A percentile compares a stretch with the other conserved stretches of the same genome.
phyloP scores from a whole-genome alignment of 2,113 vertebrate species.

The Tragulus kanchil region DNA sequence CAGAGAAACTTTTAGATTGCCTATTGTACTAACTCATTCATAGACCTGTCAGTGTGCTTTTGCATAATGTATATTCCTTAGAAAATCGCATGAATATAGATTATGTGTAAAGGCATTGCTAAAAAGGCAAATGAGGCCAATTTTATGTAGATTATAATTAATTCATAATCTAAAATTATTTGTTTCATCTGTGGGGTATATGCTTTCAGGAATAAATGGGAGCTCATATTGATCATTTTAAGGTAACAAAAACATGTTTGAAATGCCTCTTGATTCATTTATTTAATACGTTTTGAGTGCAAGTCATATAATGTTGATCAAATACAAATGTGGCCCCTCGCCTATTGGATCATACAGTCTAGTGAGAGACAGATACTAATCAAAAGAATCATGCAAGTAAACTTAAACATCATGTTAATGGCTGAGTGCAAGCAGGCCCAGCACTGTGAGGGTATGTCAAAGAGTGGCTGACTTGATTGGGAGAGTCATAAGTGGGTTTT shows the following conservation, averaged over 20 bases:
- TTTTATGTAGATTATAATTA: not conserved
- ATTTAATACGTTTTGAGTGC: not conserved
- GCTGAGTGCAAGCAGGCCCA: not conserved
- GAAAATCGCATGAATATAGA: not conserved
- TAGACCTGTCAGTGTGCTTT: not conserved
- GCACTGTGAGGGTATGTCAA: not conserved
- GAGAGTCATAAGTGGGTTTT: not conserved
- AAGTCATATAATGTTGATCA: not conserved
- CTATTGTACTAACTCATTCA: slow-evolving; percentile 28
- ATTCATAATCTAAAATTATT: slow-evolving; percentile 27
- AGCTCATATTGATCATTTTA: slow-evolving; percentile 20
- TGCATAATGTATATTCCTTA: not conserved
- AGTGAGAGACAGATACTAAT: not conserved
- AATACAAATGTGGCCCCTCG: not conserved
- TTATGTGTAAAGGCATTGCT: slow-evolving; percentile 7
- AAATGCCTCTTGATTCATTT: slow-evolving; percentile 28
- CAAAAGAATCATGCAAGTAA: not conserved
- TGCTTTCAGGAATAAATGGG: not conserved
- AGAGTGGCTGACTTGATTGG: not conserved
- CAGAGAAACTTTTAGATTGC: slow-evolving; percentile 29
- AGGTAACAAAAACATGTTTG: not conserved
- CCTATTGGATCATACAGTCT: not conserved
- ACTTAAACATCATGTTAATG: not conserved
- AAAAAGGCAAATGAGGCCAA: not conserved
- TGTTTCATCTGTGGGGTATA: not conserved